Percentiles rank a stretch among this genome's conserved stretches.
Conservation (phyloP, 2,113 vertebrate genomes). For the Zosterops lateralis region DNA sequence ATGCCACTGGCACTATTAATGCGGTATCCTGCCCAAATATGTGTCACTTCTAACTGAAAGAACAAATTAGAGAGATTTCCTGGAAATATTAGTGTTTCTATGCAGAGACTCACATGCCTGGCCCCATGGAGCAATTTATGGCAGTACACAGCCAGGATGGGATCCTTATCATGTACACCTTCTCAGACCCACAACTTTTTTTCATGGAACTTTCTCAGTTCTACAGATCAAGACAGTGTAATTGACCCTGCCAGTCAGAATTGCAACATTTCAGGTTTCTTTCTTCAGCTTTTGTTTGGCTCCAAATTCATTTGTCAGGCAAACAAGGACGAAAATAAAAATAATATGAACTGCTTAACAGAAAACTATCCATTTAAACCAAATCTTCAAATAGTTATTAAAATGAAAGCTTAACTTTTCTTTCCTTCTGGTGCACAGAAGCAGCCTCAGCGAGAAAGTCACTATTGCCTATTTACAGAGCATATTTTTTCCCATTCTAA, state of each 20-base stretch:
- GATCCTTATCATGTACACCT: background rate
- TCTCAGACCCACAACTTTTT: background rate
- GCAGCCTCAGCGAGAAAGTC: constrained; percentile 19
- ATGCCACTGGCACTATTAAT: background rate
- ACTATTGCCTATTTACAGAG: background rate
- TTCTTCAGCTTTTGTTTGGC: constrained; percentile 18
- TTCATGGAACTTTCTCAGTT: background rate
- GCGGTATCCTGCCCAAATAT: background rate
- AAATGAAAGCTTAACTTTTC: constrained; percentile 43
- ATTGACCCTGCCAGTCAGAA: background rate
- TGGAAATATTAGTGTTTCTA: background rate
- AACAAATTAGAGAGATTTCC: background rate
- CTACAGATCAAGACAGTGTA: constrained; percentile 13
- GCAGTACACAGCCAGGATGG: background rate
- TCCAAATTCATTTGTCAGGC: background rate
- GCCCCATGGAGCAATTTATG: background rate
- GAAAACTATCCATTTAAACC: constrained; percentile 43
- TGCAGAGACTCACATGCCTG: background rate
- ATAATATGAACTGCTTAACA: constrained; percentile 14
- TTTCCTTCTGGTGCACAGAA: constrained; percentile 54
- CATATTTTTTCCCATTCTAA: background rate
- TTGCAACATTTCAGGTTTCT: background rate
- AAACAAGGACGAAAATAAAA: constrained; percentile 22
- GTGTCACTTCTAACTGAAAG: background rate
- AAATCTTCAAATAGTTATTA: constrained; percentile 35